Base-by-base conservation (phyloP, 2,888 invertebrate species). In the Cataglyphis albicans region DNA sequence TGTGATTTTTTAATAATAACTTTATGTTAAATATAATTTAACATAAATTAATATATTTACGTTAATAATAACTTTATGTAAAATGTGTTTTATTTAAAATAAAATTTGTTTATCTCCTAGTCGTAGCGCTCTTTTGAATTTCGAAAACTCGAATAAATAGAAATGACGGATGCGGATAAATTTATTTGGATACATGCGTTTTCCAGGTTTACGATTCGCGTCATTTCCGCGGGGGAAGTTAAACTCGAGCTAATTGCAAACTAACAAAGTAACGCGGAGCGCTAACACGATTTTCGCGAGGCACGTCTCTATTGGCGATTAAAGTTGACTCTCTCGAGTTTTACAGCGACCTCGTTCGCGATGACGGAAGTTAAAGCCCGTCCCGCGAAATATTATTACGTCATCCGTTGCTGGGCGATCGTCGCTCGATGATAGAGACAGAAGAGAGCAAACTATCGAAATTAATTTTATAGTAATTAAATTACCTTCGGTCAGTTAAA, bases 401-500 rank as follows among this genome's bases (percentile, higher is more conserved):
- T 59, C 55, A 41, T 25, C 35, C 57, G 38, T 59, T 25, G 41
- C 64, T n/a, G n/a, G 52, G 18, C 21, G 35, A 35, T 52, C 52
- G 15, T 38, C 21, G 38, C 29, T 52, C 52, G 21, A n/a, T 35
- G 44, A 41, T 3, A 29, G 6, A 44, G 21, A 21, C 25, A 12
- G 38, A 44, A 12, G 38, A 44, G 78, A 41, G 67, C 15, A 29
- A 44, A 67, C 44, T 68, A 61, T 68, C 78, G 78, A 80, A 80
- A 80, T 80, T 80, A 80, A 80, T 80, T 80, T 44, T 70, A 80
- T 59, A 59, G 59, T 25, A 80, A 80, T 80, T 80, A 68, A 80
- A 80, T 80, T 80, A 80, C 25, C 25, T 59, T 80, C 78, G 68
- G 59, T 70, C 78, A 80, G 78, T 80, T 80, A 70, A 80, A 70